Conservation (phyloP, 2,113 vertebrate genomes). For the Oenanthe oenanthe region DNA sequence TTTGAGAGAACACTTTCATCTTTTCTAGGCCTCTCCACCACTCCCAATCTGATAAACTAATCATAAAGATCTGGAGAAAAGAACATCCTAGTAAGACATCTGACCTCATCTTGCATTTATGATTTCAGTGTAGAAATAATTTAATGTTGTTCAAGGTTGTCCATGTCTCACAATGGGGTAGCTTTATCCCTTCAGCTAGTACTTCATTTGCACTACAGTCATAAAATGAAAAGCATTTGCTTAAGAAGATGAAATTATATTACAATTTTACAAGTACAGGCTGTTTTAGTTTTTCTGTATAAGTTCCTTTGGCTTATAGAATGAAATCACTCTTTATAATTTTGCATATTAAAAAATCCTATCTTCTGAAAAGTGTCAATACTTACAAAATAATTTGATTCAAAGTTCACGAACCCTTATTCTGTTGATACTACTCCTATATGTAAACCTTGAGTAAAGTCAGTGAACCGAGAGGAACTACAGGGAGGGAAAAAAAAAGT, state of each 20-base stretch:
- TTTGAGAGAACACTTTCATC: neutral
- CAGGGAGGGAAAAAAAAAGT: neutral
- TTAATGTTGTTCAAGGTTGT: neutral
- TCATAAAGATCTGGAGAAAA: neutral
- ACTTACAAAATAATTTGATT: neutral
- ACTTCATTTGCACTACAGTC: neutral
- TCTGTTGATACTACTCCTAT: neutral
- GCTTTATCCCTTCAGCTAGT: neutral
- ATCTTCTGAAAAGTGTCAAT: neutral
- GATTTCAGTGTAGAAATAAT: neutral
- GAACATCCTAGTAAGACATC: neutral
- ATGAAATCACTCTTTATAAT: neutral
- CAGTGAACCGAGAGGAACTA: neutral
- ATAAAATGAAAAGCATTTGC: neutral
- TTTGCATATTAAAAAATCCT: neutral
- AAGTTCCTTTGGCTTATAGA: neutral
- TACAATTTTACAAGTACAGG: neutral
- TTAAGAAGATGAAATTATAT: neutral
- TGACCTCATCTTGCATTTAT: neutral
- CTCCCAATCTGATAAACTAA: neutral
- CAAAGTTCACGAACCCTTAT: neutral
- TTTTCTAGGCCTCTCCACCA: neutral
- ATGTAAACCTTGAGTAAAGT: neutral
- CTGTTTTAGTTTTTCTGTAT: neutral
- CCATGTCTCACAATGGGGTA: neutral